Evolutionary conservation across 2,797 vertebrate genomes (phyloP), one percentile per base, ranked within the genome.

Genomic region (Ciconia nigra): DNA sequence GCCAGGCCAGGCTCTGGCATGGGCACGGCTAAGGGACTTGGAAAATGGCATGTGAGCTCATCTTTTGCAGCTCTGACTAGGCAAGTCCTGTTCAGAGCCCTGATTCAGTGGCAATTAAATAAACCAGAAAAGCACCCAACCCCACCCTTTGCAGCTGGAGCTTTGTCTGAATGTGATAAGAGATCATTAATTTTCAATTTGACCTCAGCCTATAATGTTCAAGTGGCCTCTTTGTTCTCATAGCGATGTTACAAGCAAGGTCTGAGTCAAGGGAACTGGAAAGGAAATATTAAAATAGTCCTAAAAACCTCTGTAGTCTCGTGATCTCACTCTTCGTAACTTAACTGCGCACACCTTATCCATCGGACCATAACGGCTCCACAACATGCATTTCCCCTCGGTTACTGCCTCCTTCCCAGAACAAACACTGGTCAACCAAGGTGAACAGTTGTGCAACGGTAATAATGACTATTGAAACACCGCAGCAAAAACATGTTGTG

Each of bases 141-240:
- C 87, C 96, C 95, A 95, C 87, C 92, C 95, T 91, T 90, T 93
- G 95, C 97, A 97, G 93, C 95, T 97, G 97, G 92, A 91, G 97
- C 93, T 96, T 96, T 97, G 96, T 96, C 93, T 96, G 90, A 90
- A 93, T 85, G 95, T 97, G 94, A 97, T 96, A 97, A 96, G 95
- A 97, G 94, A 96, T 97, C 93, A 97, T 97, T 97, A 97, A 97
- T 97, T 97, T 96, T 93, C 95, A 94, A 95, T 96, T 96, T 97
- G 97, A 97, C 95, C 96, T 97, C 94, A 96, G 83, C 74, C 93
- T 97, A 92, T 96, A 96, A 96, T 73, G 66, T 93, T 96, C 80
- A 89, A 97, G 95, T 96, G 94, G 91, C 95, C 95, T 88, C 95
- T 96, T 97, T 97, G 96, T 96, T 96, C 93, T 95, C 77, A 2